Conservation (phyloP, 2,888 invertebrate species). For the Acleris laterana region DNA sequence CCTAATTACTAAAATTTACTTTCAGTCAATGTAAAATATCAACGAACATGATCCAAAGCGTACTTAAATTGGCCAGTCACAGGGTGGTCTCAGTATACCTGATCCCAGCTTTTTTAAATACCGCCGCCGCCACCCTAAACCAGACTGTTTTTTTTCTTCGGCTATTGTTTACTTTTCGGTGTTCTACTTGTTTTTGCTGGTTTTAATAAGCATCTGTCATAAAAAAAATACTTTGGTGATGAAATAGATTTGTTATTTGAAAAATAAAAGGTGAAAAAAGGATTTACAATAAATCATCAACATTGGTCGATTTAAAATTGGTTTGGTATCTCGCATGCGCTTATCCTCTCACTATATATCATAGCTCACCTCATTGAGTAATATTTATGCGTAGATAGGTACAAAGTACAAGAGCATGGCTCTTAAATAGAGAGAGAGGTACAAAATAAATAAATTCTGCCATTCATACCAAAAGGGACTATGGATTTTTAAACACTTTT, state of each 20-base stretch:
- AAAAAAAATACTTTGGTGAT: neutral
- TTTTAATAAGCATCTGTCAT: constrained; percentile 1
- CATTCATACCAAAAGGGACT: no score
- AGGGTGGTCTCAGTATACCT: constrained; percentile 28
- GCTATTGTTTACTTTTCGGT: constrained; percentile 17
- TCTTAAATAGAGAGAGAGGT: no score
- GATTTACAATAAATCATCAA: no score
- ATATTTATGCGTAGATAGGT: no score
- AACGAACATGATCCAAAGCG: neutral
- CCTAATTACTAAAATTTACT: neutral
- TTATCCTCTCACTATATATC: no score
- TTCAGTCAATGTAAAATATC: neutral
- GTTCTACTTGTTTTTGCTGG: constrained; percentile 1
- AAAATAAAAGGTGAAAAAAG: no score
- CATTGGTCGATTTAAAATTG: no score
- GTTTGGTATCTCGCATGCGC: no score
- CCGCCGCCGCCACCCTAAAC: constrained; percentile 6
- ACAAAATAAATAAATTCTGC: no score
- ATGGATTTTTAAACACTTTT: no score
- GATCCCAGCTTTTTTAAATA: constrained; percentile 25
- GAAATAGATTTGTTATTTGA: neutral
- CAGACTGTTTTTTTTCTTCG: constrained; percentile 10
- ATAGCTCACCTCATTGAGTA: no score
- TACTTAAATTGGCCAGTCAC: neutral
- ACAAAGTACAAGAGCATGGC: no score